Conservation (phyloP, 2,888 invertebrate genomes). For the Perizoma affinitatum region DNA sequence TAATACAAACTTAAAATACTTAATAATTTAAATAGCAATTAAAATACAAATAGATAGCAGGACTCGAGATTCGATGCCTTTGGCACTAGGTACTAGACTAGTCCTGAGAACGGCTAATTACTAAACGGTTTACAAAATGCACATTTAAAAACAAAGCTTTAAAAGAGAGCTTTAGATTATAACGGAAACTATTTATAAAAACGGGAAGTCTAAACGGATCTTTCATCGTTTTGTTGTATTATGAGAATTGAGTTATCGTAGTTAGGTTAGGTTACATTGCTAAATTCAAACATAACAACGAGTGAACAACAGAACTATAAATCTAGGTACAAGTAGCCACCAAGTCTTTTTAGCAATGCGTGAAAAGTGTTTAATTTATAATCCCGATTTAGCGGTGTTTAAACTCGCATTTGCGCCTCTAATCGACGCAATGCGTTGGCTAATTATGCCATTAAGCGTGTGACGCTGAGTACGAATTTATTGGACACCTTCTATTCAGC, state of each 20-base stretch:
- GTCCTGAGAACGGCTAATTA: constrained; percentile 29
- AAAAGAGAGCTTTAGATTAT: constrained; percentile 57
- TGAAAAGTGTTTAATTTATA: no score
- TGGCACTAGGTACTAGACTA: constrained; percentile 70
- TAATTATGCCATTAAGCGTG: no score
- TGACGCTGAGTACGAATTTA: no score
- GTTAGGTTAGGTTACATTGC: no score
- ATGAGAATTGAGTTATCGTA: no score
- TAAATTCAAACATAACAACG: no score
- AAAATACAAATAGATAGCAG: constrained; percentile 47
- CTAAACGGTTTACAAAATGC: constrained; percentile 37
- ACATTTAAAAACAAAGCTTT: constrained; percentile 31
- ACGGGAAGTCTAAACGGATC: background rate
- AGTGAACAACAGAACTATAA: no score
- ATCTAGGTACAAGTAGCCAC: background rate
- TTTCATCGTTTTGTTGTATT: no score
- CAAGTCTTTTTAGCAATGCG: background rate
- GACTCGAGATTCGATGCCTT: constrained; percentile 75
- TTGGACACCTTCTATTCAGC: no score
- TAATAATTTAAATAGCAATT: constrained; percentile 44
- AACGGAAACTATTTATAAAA: constrained; percentile 55
- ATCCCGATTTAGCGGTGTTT: no score
- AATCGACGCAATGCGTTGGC: no score
- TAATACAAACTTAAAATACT: constrained; percentile 47
- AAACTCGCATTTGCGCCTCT: no score